Base-by-base conservation (phyloP, 1,140 invertebrate species). In the Drosophila eugracilis region DNA sequence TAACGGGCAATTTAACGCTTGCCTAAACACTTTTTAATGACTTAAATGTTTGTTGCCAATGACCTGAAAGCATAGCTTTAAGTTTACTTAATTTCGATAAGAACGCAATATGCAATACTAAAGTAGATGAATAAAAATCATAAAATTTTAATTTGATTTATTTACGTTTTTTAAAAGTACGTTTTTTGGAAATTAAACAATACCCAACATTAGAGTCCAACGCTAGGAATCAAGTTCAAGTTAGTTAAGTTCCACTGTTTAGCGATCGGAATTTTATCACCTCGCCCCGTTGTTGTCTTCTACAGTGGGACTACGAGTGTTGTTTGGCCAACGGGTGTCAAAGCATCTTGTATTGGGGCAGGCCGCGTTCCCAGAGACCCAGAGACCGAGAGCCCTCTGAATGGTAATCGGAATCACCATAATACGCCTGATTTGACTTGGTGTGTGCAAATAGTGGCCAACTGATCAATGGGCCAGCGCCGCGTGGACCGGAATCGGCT, bases 231-330 rank as follows among this genome's bases (percentile, higher is more conserved):
- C n/a, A n/a, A 4, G 9, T 57, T 9, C n/a, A 2, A 1, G 14
- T 10, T 49, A 24, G 14, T 10, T 3, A 47, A 4, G 1, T n/a
- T 37, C 0, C 9, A 62, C 60, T 62, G 60, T 69, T 57, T 66
- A 36, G 45, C 66, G 65, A 76, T 73, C 74, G 81, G 58, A 49
- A 58, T 80, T 85, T 85, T 77, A 76, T 79, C 81, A 80, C 76
- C 83, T 47, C 45, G n/a, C n/a, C 49, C 49, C 59, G 53, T 62
- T 59, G 66, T 45, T 57, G 32, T 47, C 9, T 32, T 21, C 17
- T 48, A 30, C 30, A 44, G 21, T 28, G 14, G 21, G 14, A 2
- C 6, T 6, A 14, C 15, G 36, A 34, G 30, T 53, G 55, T 26
- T 14, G 14, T 52, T 32, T 42, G 24, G 9, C 1, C 21, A 26